Percentiles rank a stretch among this genome's conserved stretches.
Conservation (phyloP, 2,888 invertebrate genomes). For the Asteroscopus sphinx region DNA sequence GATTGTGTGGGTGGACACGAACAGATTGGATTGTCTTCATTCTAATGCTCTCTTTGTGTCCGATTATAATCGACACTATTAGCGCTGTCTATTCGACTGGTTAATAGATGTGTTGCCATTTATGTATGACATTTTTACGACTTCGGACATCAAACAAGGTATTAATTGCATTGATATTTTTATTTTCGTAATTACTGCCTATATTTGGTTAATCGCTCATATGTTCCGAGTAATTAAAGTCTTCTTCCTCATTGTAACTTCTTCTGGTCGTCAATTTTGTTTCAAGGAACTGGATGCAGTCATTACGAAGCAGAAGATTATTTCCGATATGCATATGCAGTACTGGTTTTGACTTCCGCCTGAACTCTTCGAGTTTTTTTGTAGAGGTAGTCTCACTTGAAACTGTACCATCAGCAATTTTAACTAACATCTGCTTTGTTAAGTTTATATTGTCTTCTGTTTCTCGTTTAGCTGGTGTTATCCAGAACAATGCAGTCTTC, state of each 20-base stretch:
- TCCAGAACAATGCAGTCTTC: neutral
- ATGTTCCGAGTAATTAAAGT: constrained; percentile 19
- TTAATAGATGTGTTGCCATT: constrained; percentile 50
- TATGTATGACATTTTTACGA: constrained; percentile 48
- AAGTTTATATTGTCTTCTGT: neutral
- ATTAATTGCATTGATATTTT: constrained; percentile 36
- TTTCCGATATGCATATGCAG: neutral
- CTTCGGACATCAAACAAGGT: constrained; percentile 20
- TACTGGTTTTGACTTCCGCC: neutral
- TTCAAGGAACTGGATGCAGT: neutral
- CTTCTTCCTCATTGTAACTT: neutral
- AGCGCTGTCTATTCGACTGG: constrained; percentile 33
- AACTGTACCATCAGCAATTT: neutral
- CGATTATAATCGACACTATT: constrained; percentile 55
- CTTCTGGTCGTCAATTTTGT: neutral
- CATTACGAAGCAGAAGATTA: neutral
- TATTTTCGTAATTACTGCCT: constrained; percentile 31
- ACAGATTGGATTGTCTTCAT: constrained; percentile 50
- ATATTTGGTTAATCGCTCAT: constrained; percentile 30
- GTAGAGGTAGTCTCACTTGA: neutral
- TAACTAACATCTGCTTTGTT: neutral
- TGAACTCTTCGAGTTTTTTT: too few species aligned
- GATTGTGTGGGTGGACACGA: constrained; percentile 49
- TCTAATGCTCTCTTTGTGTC: constrained; percentile 46
- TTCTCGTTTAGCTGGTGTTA: neutral